Conservation (phyloP, 2,797 vertebrate species). For the Echeneis naucrates region DNA sequence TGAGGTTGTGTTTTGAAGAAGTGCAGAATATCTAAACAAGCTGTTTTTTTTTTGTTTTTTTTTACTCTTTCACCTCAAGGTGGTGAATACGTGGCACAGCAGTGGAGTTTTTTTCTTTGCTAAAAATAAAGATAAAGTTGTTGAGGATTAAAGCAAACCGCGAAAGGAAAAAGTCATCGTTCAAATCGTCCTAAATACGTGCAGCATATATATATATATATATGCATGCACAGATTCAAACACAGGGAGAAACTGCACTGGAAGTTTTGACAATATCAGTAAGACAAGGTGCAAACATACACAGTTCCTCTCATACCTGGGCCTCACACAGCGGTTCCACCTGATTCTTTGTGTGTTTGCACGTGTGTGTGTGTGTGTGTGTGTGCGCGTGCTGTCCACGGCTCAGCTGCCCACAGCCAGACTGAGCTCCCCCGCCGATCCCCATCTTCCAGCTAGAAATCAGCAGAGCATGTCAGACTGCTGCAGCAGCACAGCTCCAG, state of each 20-base stretch:
- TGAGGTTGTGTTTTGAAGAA: neutral
- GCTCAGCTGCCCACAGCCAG: constrained; percentile 79
- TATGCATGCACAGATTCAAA: constrained; percentile 8
- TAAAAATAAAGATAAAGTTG: neutral
- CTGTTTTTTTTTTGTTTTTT: too few species aligned
- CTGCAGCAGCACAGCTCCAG: constrained; percentile 64
- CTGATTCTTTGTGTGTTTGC: constrained; percentile 27
- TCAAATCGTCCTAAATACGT: neutral
- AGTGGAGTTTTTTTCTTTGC: neutral
- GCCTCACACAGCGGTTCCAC: constrained; percentile 36
- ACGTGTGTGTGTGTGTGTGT: constrained; percentile 11
- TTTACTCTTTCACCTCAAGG: constrained; percentile 2
- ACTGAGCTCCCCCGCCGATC: constrained; percentile 80
- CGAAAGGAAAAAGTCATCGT: neutral
- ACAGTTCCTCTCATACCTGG: constrained; percentile 38
- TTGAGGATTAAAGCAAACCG: neutral
- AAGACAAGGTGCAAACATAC: constrained; percentile 42
- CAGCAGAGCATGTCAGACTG: constrained; percentile 82
- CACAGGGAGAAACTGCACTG: constrained; percentile 7
- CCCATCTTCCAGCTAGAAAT: constrained; percentile 84
- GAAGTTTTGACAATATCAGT: constrained; percentile 28
- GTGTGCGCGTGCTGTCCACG: constrained; percentile 51
- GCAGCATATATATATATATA: too few species aligned
- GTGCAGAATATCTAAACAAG: neutral
- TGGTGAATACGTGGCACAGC: neutral